Conservation (phyloP, 2,888 invertebrate genomes). For the Elgonia sp. region DNA sequence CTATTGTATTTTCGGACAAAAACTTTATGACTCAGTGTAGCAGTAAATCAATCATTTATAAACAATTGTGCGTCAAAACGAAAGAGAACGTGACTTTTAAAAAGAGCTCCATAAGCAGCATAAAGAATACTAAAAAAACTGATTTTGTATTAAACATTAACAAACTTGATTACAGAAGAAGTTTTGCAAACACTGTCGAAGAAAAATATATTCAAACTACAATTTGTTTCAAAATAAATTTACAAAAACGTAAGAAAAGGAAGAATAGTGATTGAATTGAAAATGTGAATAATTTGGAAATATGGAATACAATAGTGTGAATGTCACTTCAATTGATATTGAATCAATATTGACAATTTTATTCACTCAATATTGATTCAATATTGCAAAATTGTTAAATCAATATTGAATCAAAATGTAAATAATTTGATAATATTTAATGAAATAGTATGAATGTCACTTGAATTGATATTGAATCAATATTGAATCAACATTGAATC, state of each 20-base stretch:
- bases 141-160: conserved; percentile 55
- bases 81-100: conserved; percentile 68
- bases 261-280: too few relatives aligned
- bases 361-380: too few relatives aligned
- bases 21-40: conserved; percentile 32
- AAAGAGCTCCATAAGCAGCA: conserved; percentile 44
- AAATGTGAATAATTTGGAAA: too few relatives aligned
- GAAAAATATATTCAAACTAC: not conserved
- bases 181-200: conserved; percentile 38
- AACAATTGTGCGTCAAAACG: conserved; percentile 51
- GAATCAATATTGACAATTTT: too few relatives aligned
- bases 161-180: conserved; percentile 46
- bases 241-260: too few relatives aligned
- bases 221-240: too few relatives aligned
- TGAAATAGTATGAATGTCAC: too few relatives aligned
- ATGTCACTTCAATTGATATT: too few relatives aligned
- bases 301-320: too few relatives aligned
- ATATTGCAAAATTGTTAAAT: not conserved
- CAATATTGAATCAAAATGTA: not conserved
- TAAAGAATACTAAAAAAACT: conserved; percentile 40
- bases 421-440: too few relatives aligned
- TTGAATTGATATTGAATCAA: too few relatives aligned
- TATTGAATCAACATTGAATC: too few relatives aligned
- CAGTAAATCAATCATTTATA: conserved; percentile 41
- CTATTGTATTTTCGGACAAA: not conserved